Conservation (phyloP, 1,140 invertebrate genomes). For the Drosophila subobscura region DNA sequence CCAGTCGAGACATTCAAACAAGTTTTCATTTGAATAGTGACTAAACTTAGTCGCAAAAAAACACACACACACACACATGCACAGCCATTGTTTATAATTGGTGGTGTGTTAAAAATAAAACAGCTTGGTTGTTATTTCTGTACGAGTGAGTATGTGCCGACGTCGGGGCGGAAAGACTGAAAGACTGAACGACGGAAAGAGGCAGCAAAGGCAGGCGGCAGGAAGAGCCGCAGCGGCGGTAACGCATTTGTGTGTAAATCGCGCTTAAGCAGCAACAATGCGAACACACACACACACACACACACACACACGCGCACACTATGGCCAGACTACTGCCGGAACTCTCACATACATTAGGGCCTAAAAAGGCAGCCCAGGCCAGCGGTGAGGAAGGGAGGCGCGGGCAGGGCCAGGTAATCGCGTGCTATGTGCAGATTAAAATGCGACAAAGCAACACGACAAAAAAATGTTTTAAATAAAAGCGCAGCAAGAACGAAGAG, state of each 20-base stretch:
- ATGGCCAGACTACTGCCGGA: constrained; percentile 73
- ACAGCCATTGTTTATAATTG: constrained; percentile 74
- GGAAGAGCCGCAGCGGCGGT: not conserved
- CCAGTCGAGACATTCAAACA: constrained; percentile 31
- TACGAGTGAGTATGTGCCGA: constrained; percentile 28
- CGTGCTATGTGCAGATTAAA: constrained; percentile 76
- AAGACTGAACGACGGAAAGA: constrained; percentile 41
- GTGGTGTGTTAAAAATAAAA: constrained; percentile 79
- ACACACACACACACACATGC: constrained; percentile 19
- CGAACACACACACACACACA: constrained; percentile 29
- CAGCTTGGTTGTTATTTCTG: constrained; percentile 69
- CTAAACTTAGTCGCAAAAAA: constrained; percentile 64
- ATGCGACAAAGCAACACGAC: constrained; percentile 80
- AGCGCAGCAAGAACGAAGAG: constrained; percentile 21
- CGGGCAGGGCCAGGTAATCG: constrained; percentile 49
- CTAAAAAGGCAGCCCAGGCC: constrained; percentile 18
- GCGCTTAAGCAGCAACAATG: constrained; percentile 69
- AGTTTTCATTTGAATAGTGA: constrained; percentile 71
- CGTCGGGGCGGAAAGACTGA: constrained; percentile 15
- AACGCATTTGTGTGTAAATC: constrained; percentile 75
- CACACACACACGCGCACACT: constrained; percentile 22
- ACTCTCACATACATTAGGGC: constrained; percentile 76
- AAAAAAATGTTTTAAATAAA: constrained; percentile 73
- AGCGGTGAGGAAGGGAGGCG: not conserved
- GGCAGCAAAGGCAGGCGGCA: constrained; percentile 35